Evolutionary conservation across 2,113 vertebrate species (phyloP).

Genomic region (Rhea americana): DNA sequence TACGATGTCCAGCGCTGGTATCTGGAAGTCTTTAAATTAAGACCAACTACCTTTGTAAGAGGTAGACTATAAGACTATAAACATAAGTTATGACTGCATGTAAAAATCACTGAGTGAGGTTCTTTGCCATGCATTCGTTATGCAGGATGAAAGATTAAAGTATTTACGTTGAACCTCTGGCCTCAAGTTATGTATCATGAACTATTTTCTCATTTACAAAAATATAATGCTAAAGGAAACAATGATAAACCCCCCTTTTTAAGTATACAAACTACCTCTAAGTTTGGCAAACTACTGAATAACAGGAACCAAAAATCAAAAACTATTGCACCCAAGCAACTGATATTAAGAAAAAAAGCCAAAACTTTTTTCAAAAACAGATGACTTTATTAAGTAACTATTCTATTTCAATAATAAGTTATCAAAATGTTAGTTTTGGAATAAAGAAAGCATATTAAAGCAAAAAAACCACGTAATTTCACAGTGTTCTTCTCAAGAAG

Average conservation of each 20-base stretch:
- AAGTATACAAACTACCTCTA: background rate
- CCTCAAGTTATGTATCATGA: background rate
- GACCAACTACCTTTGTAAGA: background rate
- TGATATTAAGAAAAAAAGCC: background rate
- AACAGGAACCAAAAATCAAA: background rate
- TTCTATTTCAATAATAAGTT: background rate
- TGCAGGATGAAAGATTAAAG: background rate
- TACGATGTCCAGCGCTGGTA: background rate
- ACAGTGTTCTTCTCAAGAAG: background rate
- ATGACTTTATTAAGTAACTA: background rate
- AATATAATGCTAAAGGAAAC: background rate
- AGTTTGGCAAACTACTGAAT: background rate
- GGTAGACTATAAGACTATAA: background rate
- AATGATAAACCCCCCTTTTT: background rate
- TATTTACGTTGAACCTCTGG: background rate
- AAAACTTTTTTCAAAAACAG: background rate
- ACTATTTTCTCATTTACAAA: background rate
- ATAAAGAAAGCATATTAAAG: background rate
- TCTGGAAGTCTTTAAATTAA: slow-evolving; percentile 52
- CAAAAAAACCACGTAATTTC: background rate
- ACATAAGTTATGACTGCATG: background rate
- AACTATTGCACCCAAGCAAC: background rate
- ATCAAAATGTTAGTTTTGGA: background rate
- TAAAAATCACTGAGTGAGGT: background rate
- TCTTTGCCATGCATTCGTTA: background rate